Percentiles rank a stretch among this genome's conserved stretches.
phyloP scores from a whole-genome alignment of 2,797 vertebrate genomes.

The Chiroxiphia lanceolata region DNA sequence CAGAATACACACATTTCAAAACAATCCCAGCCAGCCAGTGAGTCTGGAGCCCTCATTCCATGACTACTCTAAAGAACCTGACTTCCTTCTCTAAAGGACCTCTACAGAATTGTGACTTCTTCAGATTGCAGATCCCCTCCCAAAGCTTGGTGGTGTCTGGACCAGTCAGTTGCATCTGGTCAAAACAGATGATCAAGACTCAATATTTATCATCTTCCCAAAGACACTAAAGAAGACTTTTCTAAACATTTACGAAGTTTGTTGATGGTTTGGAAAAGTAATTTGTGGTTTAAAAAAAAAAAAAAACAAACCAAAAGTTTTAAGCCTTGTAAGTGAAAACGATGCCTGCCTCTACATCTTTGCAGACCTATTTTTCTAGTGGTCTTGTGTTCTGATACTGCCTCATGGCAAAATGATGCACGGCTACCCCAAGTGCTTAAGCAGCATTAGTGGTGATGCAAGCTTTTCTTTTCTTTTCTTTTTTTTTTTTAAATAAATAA shows the following conservation, averaged over 20 bases:
- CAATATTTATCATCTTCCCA: neutral
- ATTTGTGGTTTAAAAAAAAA: neutral
- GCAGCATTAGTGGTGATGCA: neutral
- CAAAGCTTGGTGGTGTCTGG: neutral
- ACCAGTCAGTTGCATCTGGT: neutral
- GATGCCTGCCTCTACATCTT: neutral
- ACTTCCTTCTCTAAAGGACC: neutral
- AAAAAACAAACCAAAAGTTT: neutral
- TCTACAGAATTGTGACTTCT: neutral
- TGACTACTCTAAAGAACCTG: accelerated
- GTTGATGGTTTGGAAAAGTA: neutral
- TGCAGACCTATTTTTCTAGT: neutral
- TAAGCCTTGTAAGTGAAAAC: neutral
- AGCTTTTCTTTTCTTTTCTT: neutral
- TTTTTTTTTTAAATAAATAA: neutral
- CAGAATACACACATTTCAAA: neutral
- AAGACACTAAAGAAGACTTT: neutral
- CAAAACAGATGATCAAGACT: neutral
- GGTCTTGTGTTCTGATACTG: neutral
- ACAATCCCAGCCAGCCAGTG: neutral
- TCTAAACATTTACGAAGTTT: neutral
- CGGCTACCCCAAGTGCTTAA: neutral
- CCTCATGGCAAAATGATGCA: neutral
- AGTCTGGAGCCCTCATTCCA: neutral
- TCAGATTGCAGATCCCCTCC: neutral